Base-by-base conservation (phyloP, 1,140 invertebrate species). In the Drosophila arawakana region DNA sequence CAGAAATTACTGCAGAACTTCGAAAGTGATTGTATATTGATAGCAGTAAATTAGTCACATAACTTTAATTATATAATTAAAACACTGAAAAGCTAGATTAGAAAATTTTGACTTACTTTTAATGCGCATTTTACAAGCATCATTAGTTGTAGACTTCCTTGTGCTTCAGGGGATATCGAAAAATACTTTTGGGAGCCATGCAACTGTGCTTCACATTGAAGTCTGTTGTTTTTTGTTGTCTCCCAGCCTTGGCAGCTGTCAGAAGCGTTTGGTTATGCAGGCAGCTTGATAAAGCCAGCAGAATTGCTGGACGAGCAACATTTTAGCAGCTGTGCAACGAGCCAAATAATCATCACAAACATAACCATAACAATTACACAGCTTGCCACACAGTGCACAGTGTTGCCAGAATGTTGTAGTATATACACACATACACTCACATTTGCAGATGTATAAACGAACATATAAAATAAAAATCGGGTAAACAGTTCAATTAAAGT, bases 401-500 rank as follows among this genome's bases (percentile, higher is more conserved):
- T 13, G 43, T 10, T 61, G 7, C 44, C 37, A 46, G 60, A 66
- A 63, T 37, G 46, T 65, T 47, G 74, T 70, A 71, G 78, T 71
- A 52, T 62, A 70, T 25, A 54, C 30, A 54, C 9, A 58, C 15
- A 41, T 1, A 13, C 7, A 59, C 8, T n/a, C 25, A 59, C 9
- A 35, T 60, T 9, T 8, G n/a, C 25, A 63, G 25, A 59, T 59
- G 34, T 63, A 89, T 89, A 78, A 80, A 73, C 25, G 52, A n/a
- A 59, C 44, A 15, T 63, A 89, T 88, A 78, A 80, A 73, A 81
- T 88, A 84, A 91, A 90, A 91, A 91, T 82, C 86, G 80, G 88
- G 86, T 90, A 90, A 90, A 90, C 86, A 90, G 86, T 90, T 90
- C 86, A 90, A 90, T 90, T 90, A 90, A 90, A 90, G 74, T 89